phyloP scores from a whole-genome alignment of 35 echinoderm and acorn worm species.

The Eucidaris tribuloides region DNA sequence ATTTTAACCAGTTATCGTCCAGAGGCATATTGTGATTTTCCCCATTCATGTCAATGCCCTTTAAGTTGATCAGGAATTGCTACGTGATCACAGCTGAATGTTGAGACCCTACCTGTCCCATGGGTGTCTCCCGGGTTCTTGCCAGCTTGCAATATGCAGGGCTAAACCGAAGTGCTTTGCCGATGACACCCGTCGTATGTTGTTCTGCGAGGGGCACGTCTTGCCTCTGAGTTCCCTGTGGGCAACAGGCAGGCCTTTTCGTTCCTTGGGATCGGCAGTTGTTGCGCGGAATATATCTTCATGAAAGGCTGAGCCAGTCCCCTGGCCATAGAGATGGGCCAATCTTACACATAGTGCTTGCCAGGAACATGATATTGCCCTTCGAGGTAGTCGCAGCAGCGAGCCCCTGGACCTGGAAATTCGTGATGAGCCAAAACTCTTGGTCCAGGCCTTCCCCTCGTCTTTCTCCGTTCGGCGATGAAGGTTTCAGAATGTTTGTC shows the following conservation, averaged over 20 bases:
- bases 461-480: constrained; percentile 87
- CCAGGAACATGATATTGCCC: constrained; percentile 81
- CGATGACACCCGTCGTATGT: constrained; percentile 79
- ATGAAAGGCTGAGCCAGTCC: constrained; percentile 85
- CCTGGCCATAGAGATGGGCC: constrained; percentile 68
- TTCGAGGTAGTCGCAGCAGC: constrained; percentile 93
- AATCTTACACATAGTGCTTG: constrained; percentile 81
- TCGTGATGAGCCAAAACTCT: constrained; percentile 89
- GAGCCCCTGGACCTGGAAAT: constrained; percentile 88
- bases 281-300: constrained; percentile 67
- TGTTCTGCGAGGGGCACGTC: constrained; percentile 82
- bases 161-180: constrained; percentile 98
- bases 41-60: too few species aligned
- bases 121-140: constrained; percentile 86
- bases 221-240: constrained; percentile 98
- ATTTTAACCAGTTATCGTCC: too few species aligned
- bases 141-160: constrained; percentile 88
- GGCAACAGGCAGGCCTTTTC: constrained; percentile 84
- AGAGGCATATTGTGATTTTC: too few species aligned
- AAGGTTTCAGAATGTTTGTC: constrained; percentile 84
- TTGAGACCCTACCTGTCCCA: constrained; percentile 90
- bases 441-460: constrained; percentile 81
- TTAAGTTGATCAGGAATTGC: too few species aligned
- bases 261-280: constrained; percentile 39
- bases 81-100: too few species aligned